Conservation (phyloP, 2,113 vertebrate genomes). For the Myxocyprinus asiaticus region DNA sequence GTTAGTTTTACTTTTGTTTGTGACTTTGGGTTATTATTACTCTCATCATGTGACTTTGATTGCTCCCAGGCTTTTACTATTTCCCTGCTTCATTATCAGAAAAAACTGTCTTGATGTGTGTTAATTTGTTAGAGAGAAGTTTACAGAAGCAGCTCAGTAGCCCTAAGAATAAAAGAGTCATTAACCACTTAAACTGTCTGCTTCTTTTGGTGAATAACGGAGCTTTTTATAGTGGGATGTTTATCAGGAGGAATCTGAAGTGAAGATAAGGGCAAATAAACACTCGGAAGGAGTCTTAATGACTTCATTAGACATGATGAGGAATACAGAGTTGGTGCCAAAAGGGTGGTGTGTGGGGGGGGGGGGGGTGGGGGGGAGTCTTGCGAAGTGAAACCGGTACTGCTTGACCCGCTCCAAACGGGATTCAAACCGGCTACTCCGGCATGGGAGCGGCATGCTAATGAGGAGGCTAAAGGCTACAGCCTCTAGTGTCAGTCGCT, state of each 20-base stretch:
- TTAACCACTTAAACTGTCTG: constrained; percentile 22
- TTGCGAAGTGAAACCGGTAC: too few species aligned
- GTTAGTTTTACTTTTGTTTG: too few species aligned
- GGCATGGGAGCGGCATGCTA: too few species aligned
- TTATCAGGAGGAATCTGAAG: constrained; percentile 34
- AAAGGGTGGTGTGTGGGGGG: not conserved
- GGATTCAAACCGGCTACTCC: too few species aligned
- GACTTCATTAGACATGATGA: constrained; percentile 35
- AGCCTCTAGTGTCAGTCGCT: too few species aligned
- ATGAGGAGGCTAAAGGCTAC: too few species aligned
- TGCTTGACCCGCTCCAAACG: too few species aligned
- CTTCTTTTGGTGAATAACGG: constrained; percentile 21
- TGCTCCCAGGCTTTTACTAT: not conserved
- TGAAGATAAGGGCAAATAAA: constrained; percentile 35
- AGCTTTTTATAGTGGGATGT: constrained; percentile 30
- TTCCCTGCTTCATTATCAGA: not conserved
- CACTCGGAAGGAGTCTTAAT: constrained; percentile 38
- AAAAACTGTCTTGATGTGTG: not conserved
- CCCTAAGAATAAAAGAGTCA: constrained; percentile 18
- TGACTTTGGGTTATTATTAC: not conserved
- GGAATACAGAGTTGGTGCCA: constrained; percentile 21
- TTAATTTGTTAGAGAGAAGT: constrained; percentile 17
- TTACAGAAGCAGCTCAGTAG: not conserved
- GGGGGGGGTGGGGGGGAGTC: not conserved
- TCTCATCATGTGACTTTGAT: constrained; percentile 2